Base-by-base conservation (phyloP, 2,113 vertebrate species). In the Danionella cerebrum region DNA sequence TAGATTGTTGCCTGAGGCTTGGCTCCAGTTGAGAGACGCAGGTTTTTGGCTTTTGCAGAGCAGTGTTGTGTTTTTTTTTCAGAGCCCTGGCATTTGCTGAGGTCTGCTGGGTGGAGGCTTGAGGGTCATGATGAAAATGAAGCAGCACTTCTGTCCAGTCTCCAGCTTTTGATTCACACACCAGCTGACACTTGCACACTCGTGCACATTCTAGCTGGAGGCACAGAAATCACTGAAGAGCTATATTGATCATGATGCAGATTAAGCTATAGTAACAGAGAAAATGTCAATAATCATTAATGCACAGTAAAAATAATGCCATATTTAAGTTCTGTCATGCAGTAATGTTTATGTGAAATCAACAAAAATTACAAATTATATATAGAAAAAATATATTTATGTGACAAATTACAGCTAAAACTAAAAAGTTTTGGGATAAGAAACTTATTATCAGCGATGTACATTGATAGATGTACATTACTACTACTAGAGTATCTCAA, bases 141-240 rank as follows among this genome's bases (percentile, higher is more conserved):
- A 60, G 45, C 25, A 45, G 39, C 31, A 25, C 39, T 45, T n/a
- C n/a, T n/a, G n/a, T n/a, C n/a, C n/a, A n/a, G n/a, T n/a, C 24
- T 60, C 58, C 3, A 60, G 58, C 57, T 45, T 60, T 60, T 60
- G 39, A 44, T 60, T 60, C 25, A 31, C 39, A 60, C 39, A 60
- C 42, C 39, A 60, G 57, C 39, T 60, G 41, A 60, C 41, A 25
- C 25, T 2, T 41, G 21, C 55, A 19, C 58, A 45, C 58, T 44
- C 25, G 2, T 41, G 31, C 55, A 19, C 39, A 45, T 41, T 44
- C 51, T 31, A n/a, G 19, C 14, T 45, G 14, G 3, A 60, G 25
- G 57, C 39, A 45, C 31, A 13, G 11, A 60, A 45, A 60, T 18
- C 25, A 44, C 38, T 9, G 14, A 13, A 14, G 57, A 60, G 25